phyloP scores from a whole-genome alignment of 2,797 vertebrate species.

The Petrocephalus schoutedeni region DNA sequence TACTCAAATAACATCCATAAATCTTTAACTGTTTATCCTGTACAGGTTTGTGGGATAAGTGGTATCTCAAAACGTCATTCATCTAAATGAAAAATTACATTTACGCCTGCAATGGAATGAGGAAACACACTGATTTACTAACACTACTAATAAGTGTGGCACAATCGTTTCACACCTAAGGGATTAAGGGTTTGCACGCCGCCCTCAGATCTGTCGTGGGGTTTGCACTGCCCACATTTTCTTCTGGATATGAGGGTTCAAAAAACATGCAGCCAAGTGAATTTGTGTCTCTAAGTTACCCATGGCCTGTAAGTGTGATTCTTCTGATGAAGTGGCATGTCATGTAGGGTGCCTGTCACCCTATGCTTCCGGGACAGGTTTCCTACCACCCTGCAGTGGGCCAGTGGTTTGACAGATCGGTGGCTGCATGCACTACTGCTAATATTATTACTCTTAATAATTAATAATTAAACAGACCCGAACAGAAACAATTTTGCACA shows the following conservation, averaged over 20 bases:
- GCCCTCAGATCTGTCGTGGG: not conserved
- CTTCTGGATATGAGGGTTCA: not conserved
- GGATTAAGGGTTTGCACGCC: not conserved
- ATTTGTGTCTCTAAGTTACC: not conserved
- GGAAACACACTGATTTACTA: not conserved
- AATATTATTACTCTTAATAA: not conserved
- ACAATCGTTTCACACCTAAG: not conserved
- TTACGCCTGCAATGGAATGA: not conserved
- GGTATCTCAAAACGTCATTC: not conserved
- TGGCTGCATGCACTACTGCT: not conserved
- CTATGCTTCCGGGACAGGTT: not conserved
- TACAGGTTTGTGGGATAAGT: not conserved
- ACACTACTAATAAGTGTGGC: not conserved
- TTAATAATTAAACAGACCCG: not conserved
- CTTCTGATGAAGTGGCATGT: not conserved
- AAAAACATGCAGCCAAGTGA: not conserved
- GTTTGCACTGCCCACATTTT: not conserved
- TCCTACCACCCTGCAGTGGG: not conserved
- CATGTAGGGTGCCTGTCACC: not conserved
- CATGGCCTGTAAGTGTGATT: not conserved
- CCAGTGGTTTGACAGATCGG: not conserved
- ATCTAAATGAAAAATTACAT: not conserved
- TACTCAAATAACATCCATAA: too few relatives aligned
- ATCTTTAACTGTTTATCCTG: not conserved
- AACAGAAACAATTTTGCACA: not conserved